Evolutionary conservation across 2,888 invertebrate species (phyloP).

Genomic region (Polydrusus pterygomalis): DNA sequence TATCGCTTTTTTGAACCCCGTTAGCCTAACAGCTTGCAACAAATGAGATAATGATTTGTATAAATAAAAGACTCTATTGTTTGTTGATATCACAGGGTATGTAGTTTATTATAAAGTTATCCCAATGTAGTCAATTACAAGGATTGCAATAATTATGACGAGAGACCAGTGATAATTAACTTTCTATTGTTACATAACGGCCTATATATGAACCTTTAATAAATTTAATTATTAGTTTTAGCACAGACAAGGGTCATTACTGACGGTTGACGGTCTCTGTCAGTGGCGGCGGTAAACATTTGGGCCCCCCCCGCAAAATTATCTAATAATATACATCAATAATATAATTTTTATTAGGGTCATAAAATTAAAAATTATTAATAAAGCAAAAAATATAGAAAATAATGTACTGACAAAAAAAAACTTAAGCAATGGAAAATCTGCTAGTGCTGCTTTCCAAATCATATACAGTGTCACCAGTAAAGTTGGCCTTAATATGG

Average conservation of each 20-base stretch:
- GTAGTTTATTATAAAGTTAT: constrained; percentile 3
- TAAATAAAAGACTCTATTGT: constrained; percentile 10
- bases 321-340: too few species aligned
- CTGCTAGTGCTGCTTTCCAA: too few species aligned
- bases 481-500: too few species aligned
- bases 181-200: constrained; percentile 9
- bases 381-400: too few species aligned
- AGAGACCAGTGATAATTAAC: constrained; percentile 1
- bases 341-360: too few species aligned
- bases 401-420: too few species aligned
- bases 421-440: too few species aligned
- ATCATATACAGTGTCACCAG: too few species aligned
- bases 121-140: background rate
- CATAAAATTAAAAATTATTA: too few species aligned
- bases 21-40: background rate
- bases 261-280: too few species aligned
- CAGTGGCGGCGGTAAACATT: too few species aligned
- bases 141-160: background rate
- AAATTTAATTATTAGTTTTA: constrained; percentile 12
- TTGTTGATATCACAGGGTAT: background rate
- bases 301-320: too few species aligned
- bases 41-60: constrained; percentile 9
- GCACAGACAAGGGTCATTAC: constrained; percentile 1
- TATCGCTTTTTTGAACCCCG: constrained; percentile 12
- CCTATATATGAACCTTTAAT: background rate